Evolutionary conservation across 2,888 invertebrate species (phyloP), one percentile per base, ranked within the genome.

Genomic region (Odontothrips loti): DNA sequence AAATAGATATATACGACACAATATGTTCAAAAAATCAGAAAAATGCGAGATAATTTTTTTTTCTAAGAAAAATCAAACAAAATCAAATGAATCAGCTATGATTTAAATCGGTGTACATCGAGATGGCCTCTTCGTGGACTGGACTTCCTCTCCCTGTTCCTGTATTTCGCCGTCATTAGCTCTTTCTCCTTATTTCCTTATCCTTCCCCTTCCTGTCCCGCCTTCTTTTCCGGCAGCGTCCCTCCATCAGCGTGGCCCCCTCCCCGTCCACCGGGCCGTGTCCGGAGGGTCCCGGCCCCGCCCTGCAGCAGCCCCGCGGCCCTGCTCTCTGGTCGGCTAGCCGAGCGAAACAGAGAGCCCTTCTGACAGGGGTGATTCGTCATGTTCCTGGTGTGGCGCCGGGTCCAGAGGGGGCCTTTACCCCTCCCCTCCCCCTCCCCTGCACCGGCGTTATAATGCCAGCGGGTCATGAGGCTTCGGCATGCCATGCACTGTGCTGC

Each of bases 301-400:
- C 51, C 51, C 12, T 51, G 20, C 51, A 3, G 20, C 51, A 51
- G 20, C 51, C 58, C 20, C 58, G 20, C 17, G 20, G 58, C 51
- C 51, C 51, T 20, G 58, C 58, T n/a, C 58, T 17, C 58, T 15
- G 11, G 34, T 6, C 34, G 34, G 34, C 34, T 43, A 43, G 34
- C 34, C 34, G 34, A 43, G 34, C 34, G 34, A 43, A 43, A 43
- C 34, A 43, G 34, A 43, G 34, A 58, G 20, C 20, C 58, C 6
- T 58, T 58, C 58, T n/a, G 58, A 58, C 58, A 58, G 58, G 20
- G 58, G 58, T 58, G 58, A 58, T 58, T n/a, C 58, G 58, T 58
- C 58, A 58, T 58, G 58, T 15, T 58, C 58, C 58, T n/a, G 58
- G 58, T 15, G 10, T n/a, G 58, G 51, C 12, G 58, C 58, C 58